Evolutionary conservation across 2,113 vertebrate genomes (phyloP).

Genomic region (Polypterus senegalus): DNA sequence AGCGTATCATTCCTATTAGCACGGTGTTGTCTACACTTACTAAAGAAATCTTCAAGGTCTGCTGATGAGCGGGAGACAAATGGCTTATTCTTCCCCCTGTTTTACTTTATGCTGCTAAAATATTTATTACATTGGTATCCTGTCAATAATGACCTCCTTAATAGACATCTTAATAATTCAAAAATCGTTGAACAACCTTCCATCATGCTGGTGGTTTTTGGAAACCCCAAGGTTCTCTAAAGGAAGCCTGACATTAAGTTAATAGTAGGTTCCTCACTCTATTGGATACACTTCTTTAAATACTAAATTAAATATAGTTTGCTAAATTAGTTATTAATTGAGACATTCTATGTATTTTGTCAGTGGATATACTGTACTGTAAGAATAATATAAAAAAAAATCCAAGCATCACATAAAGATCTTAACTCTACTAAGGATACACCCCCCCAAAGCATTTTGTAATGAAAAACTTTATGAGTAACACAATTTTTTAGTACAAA

Average conservation of each 20-base stretch:
- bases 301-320: too few relatives aligned
- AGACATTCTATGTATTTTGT: too few relatives aligned
- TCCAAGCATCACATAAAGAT: too few relatives aligned
- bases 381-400: too few relatives aligned
- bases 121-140: conserved; percentile 78
- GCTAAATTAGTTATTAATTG: too few relatives aligned
- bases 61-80: conserved; percentile 22
- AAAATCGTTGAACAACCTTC: conserved; percentile 55
- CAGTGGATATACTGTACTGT: too few relatives aligned
- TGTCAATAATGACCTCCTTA: conserved; percentile 67
- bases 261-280: conserved; percentile 30
- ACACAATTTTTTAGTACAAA: too few relatives aligned
- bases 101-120: conserved; percentile 71
- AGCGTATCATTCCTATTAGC: conserved; percentile 33
- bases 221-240: conserved; percentile 46
- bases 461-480: too few relatives aligned
- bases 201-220: conserved; percentile 48
- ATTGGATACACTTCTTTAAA: too few relatives aligned
- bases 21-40: conserved; percentile 21
- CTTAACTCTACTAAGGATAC: too few relatives aligned
- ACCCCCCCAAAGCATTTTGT: too few relatives aligned
- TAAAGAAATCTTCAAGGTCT: conserved; percentile 34
- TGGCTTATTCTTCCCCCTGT: conserved; percentile 41
- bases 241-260: conserved; percentile 40
- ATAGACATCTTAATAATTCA: conserved; percentile 89